Base-by-base conservation (phyloP, 2,888 invertebrate species). In the Xestoiulus laeticollis region DNA sequence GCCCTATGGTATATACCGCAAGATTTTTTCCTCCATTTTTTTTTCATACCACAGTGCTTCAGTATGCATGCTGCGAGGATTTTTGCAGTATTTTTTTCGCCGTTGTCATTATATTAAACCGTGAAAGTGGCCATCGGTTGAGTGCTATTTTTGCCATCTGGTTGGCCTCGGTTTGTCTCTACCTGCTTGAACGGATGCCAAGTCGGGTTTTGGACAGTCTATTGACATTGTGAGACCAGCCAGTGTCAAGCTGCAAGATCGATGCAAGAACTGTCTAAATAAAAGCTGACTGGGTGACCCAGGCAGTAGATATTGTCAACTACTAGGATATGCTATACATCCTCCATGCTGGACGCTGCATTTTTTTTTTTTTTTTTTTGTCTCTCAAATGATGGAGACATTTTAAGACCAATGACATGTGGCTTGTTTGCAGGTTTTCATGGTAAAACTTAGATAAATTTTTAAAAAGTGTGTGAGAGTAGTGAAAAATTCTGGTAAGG, bases 81-180 rank as follows among this genome's bases (percentile, higher is more conserved):
- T 68, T 68, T 68, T 68, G 3, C 59, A 68, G 59, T 12, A 68
- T 68, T 68, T 68, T 68, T 68, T 68, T 68, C 59, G 22, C 38
- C 38, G 38, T 68, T 68, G 59, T 68, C 59, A 68, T 68, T 68
- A 68, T 68, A 68, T 68, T 68, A 68, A 68, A 68, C 59, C 59
- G 59, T 68, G 59, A 68, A 68, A 68, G 59, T 68, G 59, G 59
- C 59, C 59, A 68, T 68, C 59, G 59, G 59, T 68, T 68, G 59
- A 68, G 59, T 68, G 59, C 59, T 68, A 68, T 68, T 68, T 85
- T 44, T 33, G 44, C 48, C 85, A 85, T 48, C 85, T 85, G 85
- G 85, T 44, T 85, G 85, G 85, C 85, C 85, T 85, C 85, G 48
- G 85, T 48, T 84, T 48, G 85, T 44, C n/a, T n/a, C 85, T 48